Evolutionary conservation across 2,888 invertebrate genomes (phyloP), one percentile per base, ranked within the genome.

Genomic region (Bellardia pandia): DNA sequence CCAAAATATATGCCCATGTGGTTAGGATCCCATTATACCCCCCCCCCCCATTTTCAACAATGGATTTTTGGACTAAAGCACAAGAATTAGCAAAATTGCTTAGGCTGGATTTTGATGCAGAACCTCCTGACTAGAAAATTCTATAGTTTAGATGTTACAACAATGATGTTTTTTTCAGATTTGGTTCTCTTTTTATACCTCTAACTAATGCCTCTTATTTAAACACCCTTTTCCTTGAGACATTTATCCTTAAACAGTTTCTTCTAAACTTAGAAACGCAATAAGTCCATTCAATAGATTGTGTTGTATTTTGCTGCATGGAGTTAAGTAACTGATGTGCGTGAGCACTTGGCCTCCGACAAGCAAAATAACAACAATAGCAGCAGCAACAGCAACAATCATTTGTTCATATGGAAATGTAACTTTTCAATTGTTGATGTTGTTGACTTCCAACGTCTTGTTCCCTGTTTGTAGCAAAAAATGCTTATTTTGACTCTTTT

Each of bases 401-500:
- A 74, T 75, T 81, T 78, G 56, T 75, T 81, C n/a, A 23, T 81
- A 84, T 81, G 84, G 64, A 81, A 85, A 79, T 86, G 58, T 62
- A 8, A 48, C 58, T 37, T 60, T 30, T 69, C 7, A 45, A 66
- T 79, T 42, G 40, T 42, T 51, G 64, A 60, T 62, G 56, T n/a
- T 64, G n/a, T 62, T 71, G n/a, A 45, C 40, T 53, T 64, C n/a
- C 45, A 60, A 62, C 33, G 16, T 75, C 33, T 58, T 71, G n/a
- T 58, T 76, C 16, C 71, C 23, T 45, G 45, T 74, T 66, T 64
- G 23, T 45, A 11, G 33, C 30, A 33, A 81, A 85, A 78, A 66
- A 51, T 58, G 66, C 33, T 51, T 78, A 14, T 68, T 86, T 68
- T 77, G 51, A 69, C 62, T 69, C 37, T 45, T 48, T 82, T 37